Conservation (phyloP, 2,113 vertebrate genomes). For the Panthera leo region DNA sequence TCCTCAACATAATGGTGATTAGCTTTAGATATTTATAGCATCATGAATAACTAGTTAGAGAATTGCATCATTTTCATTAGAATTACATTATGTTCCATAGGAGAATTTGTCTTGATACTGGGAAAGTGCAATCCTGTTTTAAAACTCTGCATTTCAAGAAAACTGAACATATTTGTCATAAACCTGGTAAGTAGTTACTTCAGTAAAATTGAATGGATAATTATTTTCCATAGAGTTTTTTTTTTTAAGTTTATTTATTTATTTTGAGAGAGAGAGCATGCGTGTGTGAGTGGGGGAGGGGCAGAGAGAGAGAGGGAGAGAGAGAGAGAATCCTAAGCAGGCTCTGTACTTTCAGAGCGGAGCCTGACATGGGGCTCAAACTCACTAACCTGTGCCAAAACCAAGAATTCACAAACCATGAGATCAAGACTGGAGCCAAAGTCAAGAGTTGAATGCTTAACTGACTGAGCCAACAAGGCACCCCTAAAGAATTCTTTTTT, state of each 20-base stretch:
- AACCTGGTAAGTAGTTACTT: not conserved
- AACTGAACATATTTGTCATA: not conserved
- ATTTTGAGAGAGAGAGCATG: not conserved
- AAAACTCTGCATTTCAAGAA: not conserved
- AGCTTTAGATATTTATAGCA: constrained; percentile 64
- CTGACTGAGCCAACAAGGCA: too few species aligned
- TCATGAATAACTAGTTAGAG: constrained; percentile 40
- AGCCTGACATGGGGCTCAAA: too few species aligned
- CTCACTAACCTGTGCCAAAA: too few species aligned
- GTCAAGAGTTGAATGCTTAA: too few species aligned
- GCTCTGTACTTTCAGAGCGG: too few species aligned
- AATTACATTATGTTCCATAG: constrained; percentile 41
- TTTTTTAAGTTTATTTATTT: not conserved
- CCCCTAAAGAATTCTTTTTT: not conserved
- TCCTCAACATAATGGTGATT: constrained; percentile 71
- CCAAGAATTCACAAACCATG: too few species aligned
- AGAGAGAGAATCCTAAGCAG: too few species aligned
- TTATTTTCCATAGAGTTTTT: constrained; percentile 24
- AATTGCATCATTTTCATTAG: constrained; percentile 51
- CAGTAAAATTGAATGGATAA: not conserved
- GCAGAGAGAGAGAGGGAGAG: too few species aligned
- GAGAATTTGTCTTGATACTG: not conserved
- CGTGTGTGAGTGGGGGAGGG: too few species aligned
- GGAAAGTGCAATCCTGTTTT: constrained; percentile 10
- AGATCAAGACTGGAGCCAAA: too few species aligned